phyloP scores from a whole-genome alignment of 2,888 invertebrate genomes.

The Pyrocoelia pectoralis region DNA sequence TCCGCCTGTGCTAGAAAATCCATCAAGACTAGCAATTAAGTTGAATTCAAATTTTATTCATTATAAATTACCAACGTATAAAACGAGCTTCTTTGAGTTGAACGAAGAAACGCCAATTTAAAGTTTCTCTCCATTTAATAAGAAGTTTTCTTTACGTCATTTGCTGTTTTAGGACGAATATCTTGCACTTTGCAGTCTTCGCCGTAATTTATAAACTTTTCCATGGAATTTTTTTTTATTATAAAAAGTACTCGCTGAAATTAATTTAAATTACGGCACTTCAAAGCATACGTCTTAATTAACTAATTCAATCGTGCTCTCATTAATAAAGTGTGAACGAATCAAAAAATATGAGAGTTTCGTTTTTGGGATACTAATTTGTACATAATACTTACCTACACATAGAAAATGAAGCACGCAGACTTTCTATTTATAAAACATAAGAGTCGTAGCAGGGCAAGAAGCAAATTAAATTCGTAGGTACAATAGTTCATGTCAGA shows the following conservation, averaged over 20 bases:
- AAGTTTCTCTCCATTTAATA: conserved; percentile 54
- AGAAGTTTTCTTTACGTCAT: conserved; percentile 34
- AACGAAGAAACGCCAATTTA: conserved; percentile 60
- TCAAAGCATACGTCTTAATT: background rate
- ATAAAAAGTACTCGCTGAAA: background rate
- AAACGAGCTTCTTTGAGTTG: conserved; percentile 59
- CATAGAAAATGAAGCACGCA: no score
- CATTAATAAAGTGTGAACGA: no score
- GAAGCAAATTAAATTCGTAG: no score
- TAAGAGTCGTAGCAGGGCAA: no score
- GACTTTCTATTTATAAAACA: no score
- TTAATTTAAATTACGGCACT: background rate
- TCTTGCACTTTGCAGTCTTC: conserved; percentile 24
- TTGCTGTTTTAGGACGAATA: conserved; percentile 14
- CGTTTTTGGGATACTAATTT: no score
- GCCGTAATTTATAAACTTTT: conserved; percentile 28
- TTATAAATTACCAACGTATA: conserved; percentile 61
- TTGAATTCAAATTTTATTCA: conserved; percentile 62
- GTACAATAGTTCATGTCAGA: no score
- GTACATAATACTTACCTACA: no score
- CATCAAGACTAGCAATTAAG: conserved; percentile 61
- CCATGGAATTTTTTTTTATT: conserved; percentile 15
- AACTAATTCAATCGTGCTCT: background rate
- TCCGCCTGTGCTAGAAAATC: conserved; percentile 57
- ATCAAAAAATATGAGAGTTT: no score